phyloP scores from a whole-genome alignment of 1,140 invertebrate species.

The Tetramorium simillimum region DNA sequence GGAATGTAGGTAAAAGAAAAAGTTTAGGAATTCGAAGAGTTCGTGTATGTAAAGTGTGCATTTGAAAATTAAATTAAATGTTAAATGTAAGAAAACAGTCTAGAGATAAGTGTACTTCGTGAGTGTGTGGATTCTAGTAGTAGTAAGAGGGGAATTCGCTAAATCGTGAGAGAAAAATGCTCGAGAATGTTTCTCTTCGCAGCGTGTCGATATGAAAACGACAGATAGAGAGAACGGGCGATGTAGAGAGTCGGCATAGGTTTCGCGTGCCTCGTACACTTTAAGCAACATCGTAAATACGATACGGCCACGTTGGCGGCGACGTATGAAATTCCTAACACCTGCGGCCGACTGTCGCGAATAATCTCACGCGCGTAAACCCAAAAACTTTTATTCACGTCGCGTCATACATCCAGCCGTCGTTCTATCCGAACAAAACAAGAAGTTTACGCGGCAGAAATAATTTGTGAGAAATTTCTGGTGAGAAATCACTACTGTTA shows the following conservation, averaged over 20 bases:
- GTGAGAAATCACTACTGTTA: not conserved
- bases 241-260: not conserved
- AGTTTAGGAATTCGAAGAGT: not conserved
- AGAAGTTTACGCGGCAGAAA: not conserved
- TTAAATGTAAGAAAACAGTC: not conserved
- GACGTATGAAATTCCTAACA: conserved; percentile 57
- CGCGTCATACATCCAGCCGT: not conserved
- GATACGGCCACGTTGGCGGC: conserved; percentile 51
- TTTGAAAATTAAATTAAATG: not conserved
- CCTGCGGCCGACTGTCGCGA: conserved; percentile 39
- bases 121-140: not conserved
- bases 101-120: not conserved
- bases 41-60: not conserved
- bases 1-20: not conserved
- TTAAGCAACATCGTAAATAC: conserved; percentile 58
- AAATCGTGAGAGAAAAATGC: not conserved
- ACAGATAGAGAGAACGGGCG: conserved; percentile 32
- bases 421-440: conserved; percentile 4
- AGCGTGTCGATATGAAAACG: conserved; percentile 28
- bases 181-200: conserved; percentile 1
- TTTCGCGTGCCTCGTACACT: conserved; percentile 24
- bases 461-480: conserved; percentile 27
- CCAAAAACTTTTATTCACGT: conserved; percentile 45
- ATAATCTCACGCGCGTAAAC: conserved; percentile 37
- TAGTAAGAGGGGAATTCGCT: not conserved